Evolutionary conservation across 2,113 vertebrate species (phyloP), one percentile per base, ranked within the genome.

Genomic region (Lasiurus cinereus): DNA sequence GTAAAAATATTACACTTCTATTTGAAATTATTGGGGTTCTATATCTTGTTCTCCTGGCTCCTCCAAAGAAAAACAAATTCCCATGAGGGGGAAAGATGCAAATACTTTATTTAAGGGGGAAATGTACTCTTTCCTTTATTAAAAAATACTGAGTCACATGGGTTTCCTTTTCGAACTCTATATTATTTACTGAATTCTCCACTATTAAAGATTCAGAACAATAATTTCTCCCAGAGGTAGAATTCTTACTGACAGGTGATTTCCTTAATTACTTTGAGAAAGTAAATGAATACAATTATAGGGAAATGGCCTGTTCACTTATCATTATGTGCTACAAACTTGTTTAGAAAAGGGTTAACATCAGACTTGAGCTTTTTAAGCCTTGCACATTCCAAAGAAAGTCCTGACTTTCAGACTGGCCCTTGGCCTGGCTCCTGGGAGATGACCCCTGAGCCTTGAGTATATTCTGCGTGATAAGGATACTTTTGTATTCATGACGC

Each of bases 21-120:
- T 94, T 97, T 97, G 94, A 98, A 98, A 98, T 96, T 96, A 96
- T 96, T 98, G 8, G 52, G 80, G 76, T 96, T 98, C 94, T 97
- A 85, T 97, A 96, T 95, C 95, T 98, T 97, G 11, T 96, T 96
- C 95, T 83, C 79, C 22, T 96, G 70, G 91, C 27, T 72, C 7
- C 11, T 85, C 88, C 72, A 78, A 96, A 93, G 86, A 98, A 95
- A 82, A 21, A 87, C 29, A 6, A 87, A 95, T 76, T 85, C 50
- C 74, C 52, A 96, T 88, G 79, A 90, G 90, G 54, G 59, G 21
- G 91, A 97, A 96, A 97, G 72, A 94, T 74, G 76, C 21, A 94
- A 84, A 48, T 91, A 76, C 90, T 96, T 96, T 92, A 92, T 88
- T 97, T 97, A 94, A 94, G 19, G 21, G 1, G 0, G 97, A 97